These are phyloP conservation scores for Pomatorhinus ruficollis DNA, from an alignment of 2,113 vertebrate species.

Conservation along the genomic window DNA sequence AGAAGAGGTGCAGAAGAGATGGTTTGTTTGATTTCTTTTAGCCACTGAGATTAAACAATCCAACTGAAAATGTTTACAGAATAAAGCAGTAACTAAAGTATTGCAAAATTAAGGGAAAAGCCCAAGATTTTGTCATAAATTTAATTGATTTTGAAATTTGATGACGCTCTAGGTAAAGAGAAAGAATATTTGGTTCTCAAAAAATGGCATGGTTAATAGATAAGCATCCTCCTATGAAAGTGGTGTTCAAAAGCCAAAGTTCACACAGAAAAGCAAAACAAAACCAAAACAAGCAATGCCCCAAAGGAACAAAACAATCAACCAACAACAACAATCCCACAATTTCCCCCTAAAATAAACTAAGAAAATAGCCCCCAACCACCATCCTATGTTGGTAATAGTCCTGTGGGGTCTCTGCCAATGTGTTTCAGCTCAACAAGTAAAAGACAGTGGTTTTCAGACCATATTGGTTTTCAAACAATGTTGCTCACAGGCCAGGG, in stretches of 20 bases:
- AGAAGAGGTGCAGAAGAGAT: neutral
- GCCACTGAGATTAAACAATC: neutral
- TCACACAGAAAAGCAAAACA: neutral
- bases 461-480: neutral
- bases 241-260: neutral
- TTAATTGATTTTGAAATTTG: slow-evolving; percentile 62
- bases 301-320: neutral
- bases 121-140: slow-evolving; percentile 43
- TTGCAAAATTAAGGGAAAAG: slow-evolving; percentile 51
- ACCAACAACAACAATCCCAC: neutral
- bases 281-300: neutral
- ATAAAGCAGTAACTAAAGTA: slow-evolving; percentile 11
- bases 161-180: neutral
- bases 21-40: neutral
- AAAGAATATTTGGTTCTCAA: neutral
- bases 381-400: neutral
- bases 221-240: neutral
- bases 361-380: neutral
- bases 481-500: neutral
- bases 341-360: neutral
- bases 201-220: neutral
- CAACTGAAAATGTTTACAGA: neutral
- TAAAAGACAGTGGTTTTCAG: neutral
- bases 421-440: neutral
- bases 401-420: neutral